phyloP scores from a whole-genome alignment of 2,797 vertebrate species.

The Argentina silus region DNA sequence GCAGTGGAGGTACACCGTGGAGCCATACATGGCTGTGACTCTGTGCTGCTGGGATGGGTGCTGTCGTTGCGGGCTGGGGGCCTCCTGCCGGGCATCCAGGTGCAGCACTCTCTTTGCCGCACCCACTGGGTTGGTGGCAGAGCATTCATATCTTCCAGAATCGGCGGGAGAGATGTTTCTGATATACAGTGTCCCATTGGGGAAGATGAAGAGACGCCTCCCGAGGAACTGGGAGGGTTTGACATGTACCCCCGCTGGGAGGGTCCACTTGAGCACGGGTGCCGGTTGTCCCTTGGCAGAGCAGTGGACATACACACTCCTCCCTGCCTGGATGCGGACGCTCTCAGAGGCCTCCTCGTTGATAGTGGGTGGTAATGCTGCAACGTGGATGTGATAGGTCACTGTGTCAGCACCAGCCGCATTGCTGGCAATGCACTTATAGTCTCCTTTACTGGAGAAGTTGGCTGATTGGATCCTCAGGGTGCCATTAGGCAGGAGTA shows the following conservation, averaged over 20 bases:
- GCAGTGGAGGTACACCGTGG: constrained; percentile 81
- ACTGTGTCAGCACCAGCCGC: constrained; percentile 82
- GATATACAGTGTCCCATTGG: constrained; percentile 80
- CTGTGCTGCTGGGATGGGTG: constrained; percentile 66
- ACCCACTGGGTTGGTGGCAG: constrained; percentile 76
- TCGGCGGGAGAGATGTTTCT: constrained; percentile 68
- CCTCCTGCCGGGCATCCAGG: constrained; percentile 69
- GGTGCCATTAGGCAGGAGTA: constrained; percentile 78
- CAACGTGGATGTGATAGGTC: constrained; percentile 78
- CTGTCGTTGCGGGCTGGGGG: constrained; percentile 44
- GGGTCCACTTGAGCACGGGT: constrained; percentile 77
- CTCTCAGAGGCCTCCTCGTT: constrained; percentile 66
- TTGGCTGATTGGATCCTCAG: constrained; percentile 73
- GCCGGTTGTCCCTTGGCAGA: constrained; percentile 76
- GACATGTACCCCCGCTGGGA: constrained; percentile 71
- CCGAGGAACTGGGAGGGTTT: constrained; percentile 80
- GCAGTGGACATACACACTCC: constrained; percentile 76
- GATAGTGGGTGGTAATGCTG: constrained; percentile 78
- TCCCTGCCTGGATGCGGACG: constrained; percentile 68
- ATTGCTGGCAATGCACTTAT: constrained; percentile 85
- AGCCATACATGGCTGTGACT: constrained; percentile 79
- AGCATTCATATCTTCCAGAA: constrained; percentile 79
- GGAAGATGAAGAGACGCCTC: constrained; percentile 78
- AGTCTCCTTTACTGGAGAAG: constrained; percentile 81
- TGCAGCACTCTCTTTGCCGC: constrained; percentile 70